Conservation (phyloP, 1,140 invertebrate genomes). For the Tetramorium alpestre region DNA sequence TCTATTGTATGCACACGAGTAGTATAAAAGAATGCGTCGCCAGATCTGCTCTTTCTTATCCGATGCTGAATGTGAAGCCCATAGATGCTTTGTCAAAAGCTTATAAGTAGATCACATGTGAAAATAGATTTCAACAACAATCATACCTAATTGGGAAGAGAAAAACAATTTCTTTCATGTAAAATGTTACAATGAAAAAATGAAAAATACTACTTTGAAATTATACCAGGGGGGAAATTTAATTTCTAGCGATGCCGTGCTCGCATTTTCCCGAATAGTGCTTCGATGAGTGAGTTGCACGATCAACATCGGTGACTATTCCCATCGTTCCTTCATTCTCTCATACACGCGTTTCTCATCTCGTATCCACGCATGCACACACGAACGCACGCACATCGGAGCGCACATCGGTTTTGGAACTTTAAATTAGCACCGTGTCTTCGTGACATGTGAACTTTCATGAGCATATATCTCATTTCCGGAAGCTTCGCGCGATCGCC, state of each 20-base stretch:
- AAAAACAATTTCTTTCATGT: background rate
- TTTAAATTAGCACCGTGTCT: slow-evolving; percentile 84
- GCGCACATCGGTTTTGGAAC: slow-evolving; percentile 76
- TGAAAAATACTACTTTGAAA: background rate
- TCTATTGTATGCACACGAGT: slow-evolving; percentile 65
- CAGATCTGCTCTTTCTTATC: slow-evolving; percentile 39
- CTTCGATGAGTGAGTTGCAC: slow-evolving; percentile 59
- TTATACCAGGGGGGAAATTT: background rate
- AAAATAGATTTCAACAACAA: background rate
- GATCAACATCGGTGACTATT: slow-evolving; percentile 55
- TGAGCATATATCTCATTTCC: slow-evolving; percentile 53
- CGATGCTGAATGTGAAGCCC: slow-evolving; percentile 25
- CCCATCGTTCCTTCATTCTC: slow-evolving; percentile 15
- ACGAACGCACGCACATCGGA: slow-evolving; percentile 36
- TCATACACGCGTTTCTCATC: slow-evolving; percentile 55
- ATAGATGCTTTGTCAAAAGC: background rate
- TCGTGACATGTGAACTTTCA: slow-evolving; percentile 61
- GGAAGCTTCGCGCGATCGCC: slow-evolving; percentile 49
- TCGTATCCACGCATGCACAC: background rate
- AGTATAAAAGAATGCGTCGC: slow-evolving; percentile 56
- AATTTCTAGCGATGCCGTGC: slow-evolving; percentile 23
- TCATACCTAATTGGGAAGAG: background rate
- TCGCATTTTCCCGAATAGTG: background rate
- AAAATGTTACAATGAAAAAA: background rate
- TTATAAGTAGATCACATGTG: background rate